Conservation (phyloP, 1,140 invertebrate species). For the Pygmarrhopalites habei region DNA sequence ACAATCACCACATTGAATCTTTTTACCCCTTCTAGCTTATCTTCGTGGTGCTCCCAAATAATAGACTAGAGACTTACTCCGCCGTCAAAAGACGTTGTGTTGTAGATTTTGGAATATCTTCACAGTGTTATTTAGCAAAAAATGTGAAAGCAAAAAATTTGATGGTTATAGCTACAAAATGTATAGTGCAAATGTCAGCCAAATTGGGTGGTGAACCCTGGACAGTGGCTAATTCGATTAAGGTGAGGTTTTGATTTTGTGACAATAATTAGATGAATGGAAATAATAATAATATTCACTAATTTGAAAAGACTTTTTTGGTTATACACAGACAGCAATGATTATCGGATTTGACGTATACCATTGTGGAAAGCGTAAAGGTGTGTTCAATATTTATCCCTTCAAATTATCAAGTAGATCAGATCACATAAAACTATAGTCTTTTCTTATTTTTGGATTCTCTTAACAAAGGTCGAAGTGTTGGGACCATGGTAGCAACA, state of each 20-base stretch:
- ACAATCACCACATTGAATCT: too few species aligned
- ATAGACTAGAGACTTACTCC: conserved; percentile 63
- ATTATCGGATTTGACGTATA: conserved; percentile 81
- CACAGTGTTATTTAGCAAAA: conserved; percentile 23
- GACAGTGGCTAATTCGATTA: conserved; percentile 61
- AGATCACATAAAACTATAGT: too few species aligned
- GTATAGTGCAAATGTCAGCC: conserved; percentile 64
- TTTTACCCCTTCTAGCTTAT: conserved; percentile 59
- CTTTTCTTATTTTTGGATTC: too few species aligned
- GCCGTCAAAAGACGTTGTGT: conserved; percentile 79
- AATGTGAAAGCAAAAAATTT: conserved; percentile 39
- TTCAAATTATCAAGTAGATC: too few species aligned
- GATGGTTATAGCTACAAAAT: conserved; percentile 51
- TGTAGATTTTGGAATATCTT: conserved; percentile 51
- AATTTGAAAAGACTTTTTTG: not conserved
- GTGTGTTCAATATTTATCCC: too few species aligned
- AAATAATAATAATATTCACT: not conserved
- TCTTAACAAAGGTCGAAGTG: conserved; percentile 55
- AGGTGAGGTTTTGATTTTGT: conserved; percentile 39
- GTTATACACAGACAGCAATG: conserved; percentile 57
- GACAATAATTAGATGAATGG: not conserved
- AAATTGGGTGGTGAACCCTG: conserved; percentile 84
- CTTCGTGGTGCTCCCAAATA: conserved; percentile 59
- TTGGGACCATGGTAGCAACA: conserved; percentile 63
- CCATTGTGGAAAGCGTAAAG: conserved; percentile 54